Evolutionary conservation across 2,888 invertebrate genomes (phyloP), one percentile per base, ranked within the genome.

Genomic region (Apocheima hispidaria): DNA sequence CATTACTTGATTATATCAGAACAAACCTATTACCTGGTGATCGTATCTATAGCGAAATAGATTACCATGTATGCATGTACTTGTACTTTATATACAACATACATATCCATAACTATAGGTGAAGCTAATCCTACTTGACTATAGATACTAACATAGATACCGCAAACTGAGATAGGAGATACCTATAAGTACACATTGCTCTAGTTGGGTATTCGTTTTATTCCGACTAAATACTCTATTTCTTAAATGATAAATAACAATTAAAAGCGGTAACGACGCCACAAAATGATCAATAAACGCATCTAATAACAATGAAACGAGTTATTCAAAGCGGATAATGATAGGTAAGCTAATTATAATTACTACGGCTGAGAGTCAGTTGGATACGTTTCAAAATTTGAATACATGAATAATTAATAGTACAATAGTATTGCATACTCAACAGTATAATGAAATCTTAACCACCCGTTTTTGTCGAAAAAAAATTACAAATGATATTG

Each of bases 261-360:
- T 16, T 64, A 56, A 63, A 66, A 43, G 59, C 40, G 53, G 60
- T 53, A 64, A 62, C 46, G 62, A 57, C 69, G 74, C 72, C 73
- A 76, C 71, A 74, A 78, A 77, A 75, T 70, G 71, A 77, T 79
- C 78, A 78, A 83, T 81, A 80, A 79, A 79, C 64, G 64, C 66
- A 74, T 75, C 77, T 75, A 78, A 79, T 77, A 83, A 84, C 82
- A 84, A 83, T 80, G 79, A 73, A 81, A 81, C 75, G 73, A 69
- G 73, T 79, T 79, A 77, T 80, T 79, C 70, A 75, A 79, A 75
- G 73, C 71, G 66, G 73, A 78, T 84, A 87, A 83, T 84, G 80
- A 83, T 81, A 84, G 82, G 76, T 74, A 74, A 78, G 77, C 75
- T 86, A 83, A 85, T 83, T 82, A 82, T 82, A 77, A 81, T 82